Conservation (phyloP, 2,888 invertebrate genomes). For the Drosophila barbarae region DNA sequence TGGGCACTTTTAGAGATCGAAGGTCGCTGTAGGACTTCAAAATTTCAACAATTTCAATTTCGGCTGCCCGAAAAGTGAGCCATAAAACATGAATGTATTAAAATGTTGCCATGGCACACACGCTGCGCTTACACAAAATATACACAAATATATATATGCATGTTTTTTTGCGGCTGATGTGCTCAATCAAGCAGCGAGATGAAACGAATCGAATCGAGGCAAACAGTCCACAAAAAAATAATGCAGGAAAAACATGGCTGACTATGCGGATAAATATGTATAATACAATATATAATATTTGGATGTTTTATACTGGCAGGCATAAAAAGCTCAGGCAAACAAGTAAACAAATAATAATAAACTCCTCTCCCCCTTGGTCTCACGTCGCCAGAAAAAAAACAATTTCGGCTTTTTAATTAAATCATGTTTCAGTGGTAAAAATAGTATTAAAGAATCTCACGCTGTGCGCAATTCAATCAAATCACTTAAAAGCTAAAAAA, state of each 20-base stretch:
- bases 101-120: slow-evolving; percentile 26
- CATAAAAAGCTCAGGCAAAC: slow-evolving; percentile 44
- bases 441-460: slow-evolving; percentile 20
- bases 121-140: slow-evolving; percentile 21
- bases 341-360: slow-evolving; percentile 51
- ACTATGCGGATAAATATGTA: slow-evolving; percentile 27
- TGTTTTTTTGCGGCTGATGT: slow-evolving; percentile 17
- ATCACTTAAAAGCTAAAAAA: slow-evolving; percentile 35
- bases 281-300: slow-evolving; percentile 36
- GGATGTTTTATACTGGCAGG: slow-evolving; percentile 23
- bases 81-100: slow-evolving; percentile 26
- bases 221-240: slow-evolving; percentile 32
- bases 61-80: slow-evolving; percentile 20
- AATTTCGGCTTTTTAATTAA: slow-evolving; percentile 64
- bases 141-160: background rate
- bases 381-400: slow-evolving; percentile 33
- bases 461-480: slow-evolving; percentile 57
- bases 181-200: slow-evolving; percentile 36
- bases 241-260: slow-evolving; percentile 19
- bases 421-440: slow-evolving; percentile 54
- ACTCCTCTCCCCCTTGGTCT: slow-evolving; percentile 25
- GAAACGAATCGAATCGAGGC: slow-evolving; percentile 31
- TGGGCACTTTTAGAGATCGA: slow-evolving; percentile 6
- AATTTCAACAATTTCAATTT: slow-evolving; percentile 17
- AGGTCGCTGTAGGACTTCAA: slow-evolving; percentile 9